A percentile compares a stretch with the other conserved stretches of the same genome.
Conservation (phyloP, 2,888 invertebrate species). For the Cheilosia variabilis region DNA sequence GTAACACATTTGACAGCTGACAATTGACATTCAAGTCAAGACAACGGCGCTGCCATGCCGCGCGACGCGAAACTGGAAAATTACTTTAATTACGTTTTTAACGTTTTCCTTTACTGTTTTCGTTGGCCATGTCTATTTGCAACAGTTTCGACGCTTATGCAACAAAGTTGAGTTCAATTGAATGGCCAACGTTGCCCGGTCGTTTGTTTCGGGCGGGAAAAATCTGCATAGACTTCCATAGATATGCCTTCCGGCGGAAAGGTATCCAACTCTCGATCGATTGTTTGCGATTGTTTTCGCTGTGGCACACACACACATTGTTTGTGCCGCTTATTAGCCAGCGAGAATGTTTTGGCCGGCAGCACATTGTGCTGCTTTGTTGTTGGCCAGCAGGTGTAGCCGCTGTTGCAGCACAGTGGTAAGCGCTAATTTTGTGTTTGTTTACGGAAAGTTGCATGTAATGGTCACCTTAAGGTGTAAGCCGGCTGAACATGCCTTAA, state of each 20-base stretch:
- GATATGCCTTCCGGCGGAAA: constrained; percentile 73
- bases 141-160: constrained; percentile 4
- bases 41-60: neutral
- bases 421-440: constrained; percentile 67
- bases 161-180: constrained; percentile 11
- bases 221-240: constrained; percentile 70
- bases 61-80: constrained; percentile 56
- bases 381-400: constrained; percentile 68
- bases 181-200: constrained; percentile 6
- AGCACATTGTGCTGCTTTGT: constrained; percentile 60
- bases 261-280: constrained; percentile 50
- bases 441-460: constrained; percentile 20
- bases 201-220: constrained; percentile 16
- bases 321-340: constrained; percentile 51
- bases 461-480: constrained; percentile 58
- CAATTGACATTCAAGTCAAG: constrained; percentile 64
- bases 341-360: constrained; percentile 64
- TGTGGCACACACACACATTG: constrained; percentile 3
- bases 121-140: neutral
- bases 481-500: constrained; percentile 21
- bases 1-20: constrained; percentile 70
- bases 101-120: neutral
- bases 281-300: constrained; percentile 35
- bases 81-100: constrained; percentile 67
- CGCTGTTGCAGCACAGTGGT: constrained; percentile 54